Conservation (phyloP, 2,797 vertebrate genomes). For the Aeoliscus strigatus region DNA sequence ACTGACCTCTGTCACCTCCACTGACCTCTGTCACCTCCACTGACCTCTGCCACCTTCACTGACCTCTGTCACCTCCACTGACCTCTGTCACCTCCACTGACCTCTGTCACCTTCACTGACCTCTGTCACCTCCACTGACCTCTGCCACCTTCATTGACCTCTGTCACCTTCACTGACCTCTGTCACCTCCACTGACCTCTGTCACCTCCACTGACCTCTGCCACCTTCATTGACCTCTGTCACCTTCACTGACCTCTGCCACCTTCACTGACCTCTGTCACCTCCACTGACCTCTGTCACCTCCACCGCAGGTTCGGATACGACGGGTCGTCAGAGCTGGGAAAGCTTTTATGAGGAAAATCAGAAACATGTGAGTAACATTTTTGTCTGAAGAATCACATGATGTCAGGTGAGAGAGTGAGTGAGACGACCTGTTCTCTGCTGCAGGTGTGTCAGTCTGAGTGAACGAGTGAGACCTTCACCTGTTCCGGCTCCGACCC, state of each 20-base stretch:
- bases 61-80: too few relatives aligned
- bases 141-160: slow-evolving; percentile 12
- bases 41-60: slow-evolving; percentile 17
- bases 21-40: too few relatives aligned
- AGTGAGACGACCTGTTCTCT: slow-evolving; percentile 2
- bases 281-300: slow-evolving; percentile 11
- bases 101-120: too few relatives aligned
- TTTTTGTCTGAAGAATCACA: not conserved
- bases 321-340: slow-evolving; percentile 76
- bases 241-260: slow-evolving; percentile 20
- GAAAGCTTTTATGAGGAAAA: slow-evolving; percentile 75
- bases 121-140: slow-evolving; percentile 15
- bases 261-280: slow-evolving; percentile 5
- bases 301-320: slow-evolving; percentile 76
- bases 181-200: slow-evolving; percentile 10
- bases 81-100: slow-evolving; percentile 16
- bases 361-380: slow-evolving; percentile 79
- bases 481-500: slow-evolving; percentile 21
- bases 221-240: slow-evolving; percentile 10
- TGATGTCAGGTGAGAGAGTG: not conserved
- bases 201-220: slow-evolving; percentile 19
- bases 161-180: slow-evolving; percentile 16
- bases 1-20: slow-evolving; percentile 17
- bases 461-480: slow-evolving; percentile 49
- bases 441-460: slow-evolving; percentile 57